Evolutionary conservation across 2,888 invertebrate genomes (phyloP).

Genomic region (Phasia obesa): DNA sequence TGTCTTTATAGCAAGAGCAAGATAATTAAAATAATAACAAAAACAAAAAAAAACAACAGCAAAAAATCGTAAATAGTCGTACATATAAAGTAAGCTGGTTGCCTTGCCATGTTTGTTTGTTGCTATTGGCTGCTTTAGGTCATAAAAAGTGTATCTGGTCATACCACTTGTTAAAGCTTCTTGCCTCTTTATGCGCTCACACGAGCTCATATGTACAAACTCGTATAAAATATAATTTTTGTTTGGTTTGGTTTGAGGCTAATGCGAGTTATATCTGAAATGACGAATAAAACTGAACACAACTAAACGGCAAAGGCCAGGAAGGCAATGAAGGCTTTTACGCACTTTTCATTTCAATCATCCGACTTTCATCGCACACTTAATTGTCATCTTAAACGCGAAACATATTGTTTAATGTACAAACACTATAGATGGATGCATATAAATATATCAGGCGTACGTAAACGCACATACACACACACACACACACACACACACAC

Average conservation of each 20-base stretch:
- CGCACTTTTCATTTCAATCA: slow-evolving; percentile 69
- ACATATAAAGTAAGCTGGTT: slow-evolving; percentile 47
- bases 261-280: slow-evolving; percentile 35
- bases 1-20: slow-evolving; percentile 44
- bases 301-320: slow-evolving; percentile 1
- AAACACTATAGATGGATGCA: slow-evolving; percentile 1
- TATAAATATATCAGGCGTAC: slow-evolving; percentile 8
- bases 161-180: slow-evolving; percentile 59
- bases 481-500: background rate
- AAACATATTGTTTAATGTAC: slow-evolving; percentile 53
- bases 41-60: slow-evolving; percentile 19
- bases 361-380: slow-evolving; percentile 64
- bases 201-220: slow-evolving; percentile 12
- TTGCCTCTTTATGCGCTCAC: too few relatives aligned
- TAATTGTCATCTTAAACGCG: slow-evolving; percentile 64
- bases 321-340: slow-evolving; percentile 54
- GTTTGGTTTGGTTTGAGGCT: slow-evolving; percentile 40
- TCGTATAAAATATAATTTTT: slow-evolving; percentile 1
- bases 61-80: slow-evolving; percentile 26
- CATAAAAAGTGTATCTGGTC: slow-evolving; percentile 65
- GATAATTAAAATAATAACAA: slow-evolving; percentile 19
- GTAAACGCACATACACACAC: background rate
- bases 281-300: slow-evolving; percentile 27
- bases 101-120: slow-evolving; percentile 61
- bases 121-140: slow-evolving; percentile 63